A percentile compares a stretch with the other conserved stretches of the same genome.
Evolutionary conservation across 2,888 invertebrate species (phyloP).

Genomic region (Siphlonurus alternatus): DNA sequence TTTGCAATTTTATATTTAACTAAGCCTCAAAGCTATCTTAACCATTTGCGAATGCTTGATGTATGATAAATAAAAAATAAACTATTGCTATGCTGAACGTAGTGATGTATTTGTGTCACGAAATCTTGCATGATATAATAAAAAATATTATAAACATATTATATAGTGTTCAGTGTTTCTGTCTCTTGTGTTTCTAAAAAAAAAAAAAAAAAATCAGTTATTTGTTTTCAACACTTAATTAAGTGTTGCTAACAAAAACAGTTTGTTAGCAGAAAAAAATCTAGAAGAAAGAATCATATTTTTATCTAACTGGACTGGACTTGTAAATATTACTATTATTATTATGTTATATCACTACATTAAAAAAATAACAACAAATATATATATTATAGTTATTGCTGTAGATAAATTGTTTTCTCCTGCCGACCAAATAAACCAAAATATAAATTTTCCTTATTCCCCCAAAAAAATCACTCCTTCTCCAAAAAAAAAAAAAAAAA

Average conservation of each 20-base stretch:
- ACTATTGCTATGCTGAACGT: background rate
- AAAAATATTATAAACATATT: background rate
- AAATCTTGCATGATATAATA: background rate
- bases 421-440: background rate
- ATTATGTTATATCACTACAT: background rate
- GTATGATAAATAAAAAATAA: background rate
- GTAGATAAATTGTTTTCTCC: background rate
- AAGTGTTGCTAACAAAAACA: too few species aligned
- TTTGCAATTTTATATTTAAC: background rate
- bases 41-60: background rate
- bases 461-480: background rate
- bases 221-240: background rate
- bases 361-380: background rate
- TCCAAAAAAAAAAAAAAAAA: background rate
- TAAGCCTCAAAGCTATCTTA: background rate
- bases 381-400: background rate
- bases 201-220: too few species aligned
- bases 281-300: too few species aligned
- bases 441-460: background rate
- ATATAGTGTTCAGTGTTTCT: background rate
- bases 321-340: background rate
- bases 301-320: slow-evolving; percentile 1
- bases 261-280: too few species aligned
- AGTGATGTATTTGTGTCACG: background rate
- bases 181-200: background rate